phyloP scores from a whole-genome alignment of 2,113 vertebrate genomes.

The Bambusicola thoracicus region DNA sequence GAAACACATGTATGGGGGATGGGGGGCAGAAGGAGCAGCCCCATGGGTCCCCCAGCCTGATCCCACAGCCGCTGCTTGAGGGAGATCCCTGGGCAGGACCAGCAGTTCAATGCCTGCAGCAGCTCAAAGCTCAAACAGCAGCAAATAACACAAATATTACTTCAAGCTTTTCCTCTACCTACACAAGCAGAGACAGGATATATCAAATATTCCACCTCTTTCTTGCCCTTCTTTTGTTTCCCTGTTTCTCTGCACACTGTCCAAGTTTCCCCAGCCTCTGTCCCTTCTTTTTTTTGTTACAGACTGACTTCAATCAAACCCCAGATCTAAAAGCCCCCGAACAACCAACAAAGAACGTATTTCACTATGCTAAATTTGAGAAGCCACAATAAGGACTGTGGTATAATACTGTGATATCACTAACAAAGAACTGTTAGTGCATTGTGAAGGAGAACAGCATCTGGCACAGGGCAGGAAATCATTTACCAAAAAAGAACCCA shows the following conservation, averaged over 20 bases:
- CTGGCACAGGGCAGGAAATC: neutral
- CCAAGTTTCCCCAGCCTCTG: neutral
- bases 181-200: neutral
- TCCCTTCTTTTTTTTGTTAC: neutral
- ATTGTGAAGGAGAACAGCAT: conserved; percentile 40
- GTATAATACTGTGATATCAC: conserved; percentile 39
- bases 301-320: neutral
- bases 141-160: neutral
- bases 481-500: neutral
- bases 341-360: conserved; percentile 26
- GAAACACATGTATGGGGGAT: neutral
- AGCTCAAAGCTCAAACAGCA: neutral
- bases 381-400: conserved; percentile 36
- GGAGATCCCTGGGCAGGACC: neutral
- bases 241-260: neutral
- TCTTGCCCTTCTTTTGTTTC: neutral
- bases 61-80: rapidly evolving
- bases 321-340: conserved; percentile 15
- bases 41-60: neutral
- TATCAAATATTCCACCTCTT: neutral
- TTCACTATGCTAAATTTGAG: conserved; percentile 28
- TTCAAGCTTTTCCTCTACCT: neutral
- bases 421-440: conserved; percentile 24
- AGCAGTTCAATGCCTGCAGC: neutral
- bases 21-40: neutral